Conservation (phyloP, 2,888 invertebrate species). For the Pemphredon lugubris region DNA sequence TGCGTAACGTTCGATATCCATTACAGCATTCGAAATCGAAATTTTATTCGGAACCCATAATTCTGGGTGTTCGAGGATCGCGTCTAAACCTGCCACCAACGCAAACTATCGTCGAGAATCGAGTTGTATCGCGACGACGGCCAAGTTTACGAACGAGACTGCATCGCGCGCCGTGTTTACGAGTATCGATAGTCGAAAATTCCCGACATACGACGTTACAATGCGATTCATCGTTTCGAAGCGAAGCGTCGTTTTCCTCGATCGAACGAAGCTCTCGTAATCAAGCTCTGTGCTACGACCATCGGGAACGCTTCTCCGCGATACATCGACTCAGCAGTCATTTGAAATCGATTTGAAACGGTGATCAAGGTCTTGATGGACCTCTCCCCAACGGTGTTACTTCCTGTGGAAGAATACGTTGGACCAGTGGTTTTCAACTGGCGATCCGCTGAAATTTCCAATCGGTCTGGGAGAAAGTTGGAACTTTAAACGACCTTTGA, state of each 20-base stretch:
- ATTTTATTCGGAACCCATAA: constrained; percentile 55
- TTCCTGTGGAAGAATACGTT: too few species aligned
- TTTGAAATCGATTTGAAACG: too few species aligned
- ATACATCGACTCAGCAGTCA: background rate
- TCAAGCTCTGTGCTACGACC: constrained; percentile 31
- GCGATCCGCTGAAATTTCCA: too few species aligned
- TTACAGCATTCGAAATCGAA: constrained; percentile 37
- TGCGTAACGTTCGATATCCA: constrained; percentile 32
- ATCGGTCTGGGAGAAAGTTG: too few species aligned
- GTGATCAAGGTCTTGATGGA: too few species aligned
- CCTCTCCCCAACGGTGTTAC: too few species aligned
- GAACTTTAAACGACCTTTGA: too few species aligned
- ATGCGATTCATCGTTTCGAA: constrained; percentile 33
- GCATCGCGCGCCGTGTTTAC: constrained; percentile 51
- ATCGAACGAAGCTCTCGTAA: constrained; percentile 36
- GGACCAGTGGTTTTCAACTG: too few species aligned
- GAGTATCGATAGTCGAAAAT: constrained; percentile 55
- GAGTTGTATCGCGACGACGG: constrained; percentile 32
- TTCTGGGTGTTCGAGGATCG: constrained; percentile 45
- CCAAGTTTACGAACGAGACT: constrained; percentile 54
- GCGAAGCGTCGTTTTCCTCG: constrained; percentile 15
- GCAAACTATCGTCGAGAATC: constrained; percentile 49
- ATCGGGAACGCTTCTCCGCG: constrained; percentile 8
- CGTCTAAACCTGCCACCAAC: constrained; percentile 48
- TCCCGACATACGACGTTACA: constrained; percentile 41